Evolutionary conservation across 2,888 invertebrate genomes (phyloP), one percentile per base, ranked within the genome.

Genomic region (Lasius platythorax): DNA sequence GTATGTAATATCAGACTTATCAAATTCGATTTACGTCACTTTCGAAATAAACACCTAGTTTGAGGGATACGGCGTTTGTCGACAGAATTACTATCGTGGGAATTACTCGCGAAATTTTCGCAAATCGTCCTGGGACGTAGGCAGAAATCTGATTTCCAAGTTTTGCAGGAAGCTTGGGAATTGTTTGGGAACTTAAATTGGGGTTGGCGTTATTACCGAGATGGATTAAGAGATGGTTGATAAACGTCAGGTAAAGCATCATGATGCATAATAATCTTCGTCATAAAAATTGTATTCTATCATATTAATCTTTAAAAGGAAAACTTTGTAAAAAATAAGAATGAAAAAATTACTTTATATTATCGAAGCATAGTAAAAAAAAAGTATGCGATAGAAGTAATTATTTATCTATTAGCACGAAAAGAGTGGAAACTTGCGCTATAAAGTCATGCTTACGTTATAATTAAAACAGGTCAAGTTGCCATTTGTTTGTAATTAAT

Each of bases 91-190:
- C 40, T 12, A 53, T 15, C 78, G 78, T 67, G 68, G 78, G 68
- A 67, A 78, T 78, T 78, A 78, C 30, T 43, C 30, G 78, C 15
- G 30, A 78, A 78, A 78, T 78, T 78, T 78, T 78, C 78, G 68
- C 78, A 78, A 78, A 78, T 78, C 67, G 67, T 78, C 56, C 15
- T 46, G 78, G 78, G 67, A 78, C 56, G 67, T 68, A 68, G 67
- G 78, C 78, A 68, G 68, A 78, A 78, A 78, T 67, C 68, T 78
- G 78, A 78, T 78, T 78, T 58, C 78, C 43, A 78, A 78, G 78
- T 78, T 78, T 78, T 78, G 78, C 56, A 43, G 67, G 67, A 56
- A 56, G 68, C 67, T 53, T 56, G 78, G 68, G 68, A 56, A 67
- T 68, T 78, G 78, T 78, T 78, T 67, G 56, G 40, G 53, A 68